Percentiles rank a stretch among this genome's conserved stretches.
Evolutionary conservation across 2,888 invertebrate species (phyloP).

Genomic region (Agrochola circellaris): DNA sequence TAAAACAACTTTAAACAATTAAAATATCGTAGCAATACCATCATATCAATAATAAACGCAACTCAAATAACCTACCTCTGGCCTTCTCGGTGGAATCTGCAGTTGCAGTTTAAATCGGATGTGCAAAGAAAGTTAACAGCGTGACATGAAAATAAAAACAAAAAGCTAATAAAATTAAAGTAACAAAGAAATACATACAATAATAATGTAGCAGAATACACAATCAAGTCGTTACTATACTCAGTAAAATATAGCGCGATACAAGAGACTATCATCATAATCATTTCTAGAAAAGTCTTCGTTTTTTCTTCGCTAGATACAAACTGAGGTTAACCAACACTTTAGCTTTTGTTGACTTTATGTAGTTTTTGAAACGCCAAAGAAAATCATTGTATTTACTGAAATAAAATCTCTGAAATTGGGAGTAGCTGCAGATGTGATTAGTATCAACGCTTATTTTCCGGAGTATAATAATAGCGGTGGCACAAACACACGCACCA

Average conservation of each 20-base stretch:
- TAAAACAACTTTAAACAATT: constrained; percentile 37
- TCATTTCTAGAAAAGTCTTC: not conserved
- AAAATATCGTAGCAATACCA: constrained; percentile 35
- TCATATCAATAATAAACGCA: constrained; percentile 56
- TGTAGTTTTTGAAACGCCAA: not conserved
- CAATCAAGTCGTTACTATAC: constrained; percentile 57
- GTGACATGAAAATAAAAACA: constrained; percentile 89
- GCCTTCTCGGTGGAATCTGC: constrained; percentile 96
- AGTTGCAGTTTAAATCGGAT: constrained; percentile 79
- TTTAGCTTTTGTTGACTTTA: not conserved
- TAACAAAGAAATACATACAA: constrained; percentile 56
- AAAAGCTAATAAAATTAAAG: constrained; percentile 82
- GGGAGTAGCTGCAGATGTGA: constrained; percentile 5
- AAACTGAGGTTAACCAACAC: not conserved
- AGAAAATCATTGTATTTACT: not conserved
- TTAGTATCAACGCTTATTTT: constrained; percentile 40
- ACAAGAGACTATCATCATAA: constrained; percentile 2
- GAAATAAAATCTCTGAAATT: not conserved
- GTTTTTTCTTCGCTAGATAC: not conserved
- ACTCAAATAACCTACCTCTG: constrained; percentile 94
- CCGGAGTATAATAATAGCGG: constrained; percentile 30
- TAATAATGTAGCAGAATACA: constrained; percentile 56
- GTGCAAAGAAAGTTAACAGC: constrained; percentile 90
- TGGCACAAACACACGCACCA: constrained; percentile 89
- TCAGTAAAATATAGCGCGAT: constrained; percentile 48